Evolutionary conservation across 37 sponge, comb jelly and placozoan species (phyloP).

Genomic region (Beroe forskalii): DNA sequence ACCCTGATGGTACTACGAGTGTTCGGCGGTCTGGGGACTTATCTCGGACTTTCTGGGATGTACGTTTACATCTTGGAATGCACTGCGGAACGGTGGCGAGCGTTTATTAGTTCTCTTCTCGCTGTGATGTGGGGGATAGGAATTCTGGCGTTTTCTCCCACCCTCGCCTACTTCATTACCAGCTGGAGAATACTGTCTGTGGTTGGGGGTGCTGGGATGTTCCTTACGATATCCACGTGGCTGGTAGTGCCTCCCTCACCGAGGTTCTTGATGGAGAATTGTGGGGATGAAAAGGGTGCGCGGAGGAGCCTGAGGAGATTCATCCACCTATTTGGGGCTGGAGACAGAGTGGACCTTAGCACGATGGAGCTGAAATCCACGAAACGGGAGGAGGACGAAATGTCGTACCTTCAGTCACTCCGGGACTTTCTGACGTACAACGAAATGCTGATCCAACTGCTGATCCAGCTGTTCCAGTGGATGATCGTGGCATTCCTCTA

Average conservation of each 20-base stretch:
- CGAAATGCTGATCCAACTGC: conserved; percentile 27
- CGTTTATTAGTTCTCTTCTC: neutral
- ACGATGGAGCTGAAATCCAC: neutral
- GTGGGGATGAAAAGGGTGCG: neutral
- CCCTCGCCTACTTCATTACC: neutral
- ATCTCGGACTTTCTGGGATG: conserved; percentile 11
- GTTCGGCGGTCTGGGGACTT: neutral
- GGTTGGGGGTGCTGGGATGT: neutral
- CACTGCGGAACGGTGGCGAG: neutral
- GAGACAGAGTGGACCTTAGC: neutral
- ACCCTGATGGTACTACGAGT: conserved; percentile 11
- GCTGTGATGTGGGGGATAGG: conserved; percentile 4
- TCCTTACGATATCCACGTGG: neutral
- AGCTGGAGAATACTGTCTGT: conserved; percentile 3
- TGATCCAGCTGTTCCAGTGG: conserved; percentile 54
- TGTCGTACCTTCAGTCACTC: neutral
- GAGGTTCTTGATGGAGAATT: conserved; percentile 16
- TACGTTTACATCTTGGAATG: conserved; percentile 46
- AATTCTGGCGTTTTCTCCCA: neutral
- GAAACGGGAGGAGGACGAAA: neutral
- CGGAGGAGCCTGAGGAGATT: neutral
- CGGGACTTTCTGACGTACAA: neutral
- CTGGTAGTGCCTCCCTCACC: conserved; percentile 17
- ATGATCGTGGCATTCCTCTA: conserved; percentile 54
- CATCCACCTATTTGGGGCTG: neutral